Base-by-base conservation (phyloP, 2,888 invertebrate genomes). In the Nymphalis urticae region DNA sequence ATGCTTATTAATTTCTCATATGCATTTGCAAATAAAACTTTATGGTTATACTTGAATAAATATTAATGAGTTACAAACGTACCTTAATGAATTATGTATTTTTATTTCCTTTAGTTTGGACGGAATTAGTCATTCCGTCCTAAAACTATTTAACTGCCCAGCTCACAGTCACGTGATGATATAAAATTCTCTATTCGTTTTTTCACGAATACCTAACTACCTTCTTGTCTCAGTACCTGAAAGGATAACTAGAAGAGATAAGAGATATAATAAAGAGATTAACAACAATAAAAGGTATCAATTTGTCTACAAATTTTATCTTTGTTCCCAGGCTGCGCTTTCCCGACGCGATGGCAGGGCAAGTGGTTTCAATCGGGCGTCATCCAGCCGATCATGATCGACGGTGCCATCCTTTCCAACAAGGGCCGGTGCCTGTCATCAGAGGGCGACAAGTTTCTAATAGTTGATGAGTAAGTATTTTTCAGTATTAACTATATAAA, bases 311-410 rank as follows among this genome's bases (percentile, higher is more conserved):
- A 8, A 13, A 10, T 4, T 27, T 10, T 62, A 4, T 16, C 21
- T 24, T 66, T 85, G 81, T 78, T 68, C 60, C 85, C 96, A 94
- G 95, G 95, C 80, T 97, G 97, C 91, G 94, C 94, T 78, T 97
- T 97, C 93, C 97, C 97, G 76, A 93, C 94, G 76, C 94, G 95
- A 77, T 97, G 97, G 97, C 95, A 97, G 85, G 97, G 97, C 77
- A 95, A 95, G 77, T 97, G 97, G 97, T 97, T 97, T 93, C 97
- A 97, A 88, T 97, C 97, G 71, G 97, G 97, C 71, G 96, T 97
- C 79, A 95, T 96, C 83, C 96, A 96, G 87, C 95, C 97, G 65
- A 97, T 97, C 90, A 93, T 95, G 81, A 97, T 97, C 84, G 96
- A 97, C 81, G 96, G 95, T 71, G 96, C 96, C 82, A 94, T 95